phyloP scores from a whole-genome alignment of 2,113 vertebrate genomes.

The Sialia sialis region DNA sequence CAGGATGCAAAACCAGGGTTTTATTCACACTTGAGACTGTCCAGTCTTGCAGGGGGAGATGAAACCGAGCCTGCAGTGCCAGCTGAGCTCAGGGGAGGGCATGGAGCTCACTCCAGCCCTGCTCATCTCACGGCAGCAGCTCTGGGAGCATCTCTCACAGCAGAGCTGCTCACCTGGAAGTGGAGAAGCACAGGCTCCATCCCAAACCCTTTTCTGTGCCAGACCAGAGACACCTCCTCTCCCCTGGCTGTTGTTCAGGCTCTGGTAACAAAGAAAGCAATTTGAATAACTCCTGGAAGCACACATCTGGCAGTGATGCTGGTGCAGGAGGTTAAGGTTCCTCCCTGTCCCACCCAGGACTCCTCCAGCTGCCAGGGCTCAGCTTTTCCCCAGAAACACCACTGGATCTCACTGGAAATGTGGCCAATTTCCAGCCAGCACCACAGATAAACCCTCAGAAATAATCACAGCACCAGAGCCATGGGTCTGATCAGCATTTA shows the following conservation, averaged over 20 bases:
- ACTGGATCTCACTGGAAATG: accelerated
- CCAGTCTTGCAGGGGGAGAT: not conserved
- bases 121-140: not conserved
- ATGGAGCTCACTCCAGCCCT: not conserved
- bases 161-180: not conserved
- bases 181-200: not conserved
- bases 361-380: not conserved
- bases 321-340: not conserved
- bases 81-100: not conserved
- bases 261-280: not conserved
- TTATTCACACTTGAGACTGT: accelerated
- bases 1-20: accelerated
- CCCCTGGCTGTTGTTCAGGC: not conserved
- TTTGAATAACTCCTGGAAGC: too few relatives aligned
- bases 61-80: accelerated
- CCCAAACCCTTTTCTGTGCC: not conserved
- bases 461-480: not conserved
- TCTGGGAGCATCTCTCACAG: accelerated
- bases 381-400: not conserved
- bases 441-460: not conserved
- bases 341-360: not conserved
- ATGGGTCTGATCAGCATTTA: accelerated
- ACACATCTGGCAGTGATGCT: accelerated
- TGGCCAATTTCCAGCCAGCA: not conserved
- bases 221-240: not conserved